Base-by-base conservation (phyloP, 2,113 vertebrate species). In the Lamprologus lemairii region DNA sequence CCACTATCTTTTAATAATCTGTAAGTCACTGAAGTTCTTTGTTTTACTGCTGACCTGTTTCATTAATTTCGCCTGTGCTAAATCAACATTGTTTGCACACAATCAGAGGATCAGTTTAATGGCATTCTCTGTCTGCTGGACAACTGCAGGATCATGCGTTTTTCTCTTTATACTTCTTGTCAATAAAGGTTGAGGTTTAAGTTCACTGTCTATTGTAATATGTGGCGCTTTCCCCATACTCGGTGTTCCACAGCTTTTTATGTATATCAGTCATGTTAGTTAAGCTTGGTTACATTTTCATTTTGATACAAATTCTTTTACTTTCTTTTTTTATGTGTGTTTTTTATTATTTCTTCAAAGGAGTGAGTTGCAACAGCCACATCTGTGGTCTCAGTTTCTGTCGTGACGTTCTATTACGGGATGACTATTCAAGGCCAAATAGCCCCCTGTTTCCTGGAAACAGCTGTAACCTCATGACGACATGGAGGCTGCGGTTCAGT, bases 71-170 rank as follows among this genome's bases (percentile, higher is more conserved):
- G 6, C 40, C 21, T 45, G 37, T 9, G 14, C 68, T 73, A 45
- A 71, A 7, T 45, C 68, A 4, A 73, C 40, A 73, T 26, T 26
- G 21, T 73, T 47, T 49, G 2, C 23, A 28, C 71, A 47, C 42
- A 1, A 16, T 45, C 13, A 2, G 9, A 28, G 1, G 14, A 17
- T 9, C 0, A 0, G 4, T 26, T 45, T 0, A 47, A 1, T 21
- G 58, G 58, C 28, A 35, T 19, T 17, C 5, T 31, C 57, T 58
- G 7, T 1, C 28, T 33, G 57, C 57, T 60, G 57, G 28, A 60
- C 57, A 10, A 4, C 28, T 60, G 58, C 28, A 33, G 58, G 28
- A 60, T 60, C 28, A 7, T 33, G 31, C 2, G 0, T 23, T 73
- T 73, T 73, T 45, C n/a, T 73, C 21, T 73, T 73, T 26, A 2